Evolutionary conservation across 2,888 invertebrate genomes (phyloP).

Genomic region (Drosophila siamana): DNA sequence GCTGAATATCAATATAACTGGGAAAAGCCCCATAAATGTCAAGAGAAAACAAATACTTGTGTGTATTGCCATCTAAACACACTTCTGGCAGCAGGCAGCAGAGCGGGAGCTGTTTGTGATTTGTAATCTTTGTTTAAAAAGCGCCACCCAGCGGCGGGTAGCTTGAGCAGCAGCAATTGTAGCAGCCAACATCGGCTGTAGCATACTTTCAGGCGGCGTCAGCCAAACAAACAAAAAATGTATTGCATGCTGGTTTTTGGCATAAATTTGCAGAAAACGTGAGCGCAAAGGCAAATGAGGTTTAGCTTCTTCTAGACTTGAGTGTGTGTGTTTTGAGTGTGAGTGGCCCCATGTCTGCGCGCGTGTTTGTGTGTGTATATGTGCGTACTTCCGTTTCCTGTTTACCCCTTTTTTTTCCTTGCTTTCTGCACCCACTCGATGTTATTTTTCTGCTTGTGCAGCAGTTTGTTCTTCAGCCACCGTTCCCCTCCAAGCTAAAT

Average conservation of each 20-base stretch:
- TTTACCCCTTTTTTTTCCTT: slow-evolving; percentile 63
- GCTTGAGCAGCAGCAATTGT: slow-evolving; percentile 27
- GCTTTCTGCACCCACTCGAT: slow-evolving; percentile 28
- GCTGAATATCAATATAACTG: slow-evolving; percentile 12
- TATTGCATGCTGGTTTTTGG: slow-evolving; percentile 66
- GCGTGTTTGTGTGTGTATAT: slow-evolving; percentile 27
- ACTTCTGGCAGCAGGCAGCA: background rate
- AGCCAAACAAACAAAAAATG: slow-evolving; percentile 48
- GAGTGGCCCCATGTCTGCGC: slow-evolving; percentile 25
- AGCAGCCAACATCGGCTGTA: slow-evolving; percentile 24
- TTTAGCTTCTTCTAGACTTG: slow-evolving; percentile 33
- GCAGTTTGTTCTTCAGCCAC: slow-evolving; percentile 49
- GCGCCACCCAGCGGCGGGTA: slow-evolving; percentile 39
- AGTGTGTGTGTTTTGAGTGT: slow-evolving; percentile 24
- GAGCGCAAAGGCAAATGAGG: slow-evolving; percentile 80
- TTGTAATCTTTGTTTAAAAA: slow-evolving; percentile 50
- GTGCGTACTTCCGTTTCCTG: slow-evolving; percentile 73
- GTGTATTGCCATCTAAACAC: background rate
- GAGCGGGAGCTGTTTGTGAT: slow-evolving; percentile 24
- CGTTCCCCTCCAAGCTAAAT: slow-evolving; percentile 52
- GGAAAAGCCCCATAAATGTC: slow-evolving; percentile 29
- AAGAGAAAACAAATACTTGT: slow-evolving; percentile 23
- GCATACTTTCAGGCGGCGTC: slow-evolving; percentile 43
- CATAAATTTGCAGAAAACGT: slow-evolving; percentile 72
- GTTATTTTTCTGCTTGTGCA: slow-evolving; percentile 70